Evolutionary conservation across 2,888 invertebrate species (phyloP).

Genomic region (Keiferia lycopersicella): DNA sequence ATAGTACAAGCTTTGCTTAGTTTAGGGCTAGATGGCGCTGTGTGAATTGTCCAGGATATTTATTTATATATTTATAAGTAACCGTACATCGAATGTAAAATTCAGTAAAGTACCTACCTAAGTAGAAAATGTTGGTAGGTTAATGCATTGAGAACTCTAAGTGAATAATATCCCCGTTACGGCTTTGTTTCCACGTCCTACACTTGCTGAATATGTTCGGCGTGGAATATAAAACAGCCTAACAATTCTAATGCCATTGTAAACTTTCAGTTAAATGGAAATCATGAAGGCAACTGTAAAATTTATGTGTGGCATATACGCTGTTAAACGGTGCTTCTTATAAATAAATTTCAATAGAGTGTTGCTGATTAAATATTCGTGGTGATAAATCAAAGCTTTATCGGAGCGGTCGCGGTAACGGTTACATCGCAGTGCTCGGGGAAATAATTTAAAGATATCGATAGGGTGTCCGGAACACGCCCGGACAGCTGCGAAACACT

Average conservation of each 20-base stretch:
- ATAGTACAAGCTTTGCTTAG: no score
- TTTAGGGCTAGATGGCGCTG: no score
- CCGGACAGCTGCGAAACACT: conserved; percentile 38
- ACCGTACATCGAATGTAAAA: not conserved
- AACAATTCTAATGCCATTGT: conserved; percentile 57
- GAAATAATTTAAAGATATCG: conserved; percentile 72
- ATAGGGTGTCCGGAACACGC: conserved; percentile 57
- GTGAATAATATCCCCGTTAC: conserved; percentile 23
- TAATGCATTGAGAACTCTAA: conserved; percentile 14
- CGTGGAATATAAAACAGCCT: conserved; percentile 64
- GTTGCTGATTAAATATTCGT: conserved; percentile 75
- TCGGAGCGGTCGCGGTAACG: conserved; percentile 65
- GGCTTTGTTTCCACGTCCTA: conserved; percentile 25
- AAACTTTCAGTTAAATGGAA: conserved; percentile 62
- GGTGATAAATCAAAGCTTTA: conserved; percentile 77
- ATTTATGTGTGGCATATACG: conserved; percentile 68
- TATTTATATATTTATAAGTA: no score
- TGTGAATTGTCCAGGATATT: no score
- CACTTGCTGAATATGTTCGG: conserved; percentile 32
- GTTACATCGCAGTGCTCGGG: conserved; percentile 66
- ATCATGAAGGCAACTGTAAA: conserved; percentile 66
- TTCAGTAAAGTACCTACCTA: not conserved
- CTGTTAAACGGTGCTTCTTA: conserved; percentile 66
- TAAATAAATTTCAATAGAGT: conserved; percentile 79
- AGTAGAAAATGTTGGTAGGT: not conserved